Evolutionary conservation across 2,888 invertebrate genomes (phyloP).

Genomic region (Heteromyza rotundicornis): DNA sequence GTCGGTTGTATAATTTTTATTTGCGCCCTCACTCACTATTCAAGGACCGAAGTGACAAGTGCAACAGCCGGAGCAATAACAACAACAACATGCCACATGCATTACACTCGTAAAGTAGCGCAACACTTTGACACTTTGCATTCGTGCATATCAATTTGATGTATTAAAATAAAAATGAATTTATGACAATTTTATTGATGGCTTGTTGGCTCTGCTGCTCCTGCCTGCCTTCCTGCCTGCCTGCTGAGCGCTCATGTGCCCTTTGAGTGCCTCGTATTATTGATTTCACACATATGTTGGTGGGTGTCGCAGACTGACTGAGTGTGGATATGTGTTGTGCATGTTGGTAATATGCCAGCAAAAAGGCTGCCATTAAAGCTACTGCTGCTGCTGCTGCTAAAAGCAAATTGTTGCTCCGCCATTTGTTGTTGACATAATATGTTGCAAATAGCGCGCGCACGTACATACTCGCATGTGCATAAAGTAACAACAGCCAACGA

Average conservation of each 20-base stretch:
- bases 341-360: conserved; percentile 34
- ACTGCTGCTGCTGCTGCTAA: no score
- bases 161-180: conserved; percentile 40
- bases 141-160: conserved; percentile 42
- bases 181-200: conserved; percentile 55
- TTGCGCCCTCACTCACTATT: no score
- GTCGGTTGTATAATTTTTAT: no score
- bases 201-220: conserved; percentile 30
- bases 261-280: conserved; percentile 30
- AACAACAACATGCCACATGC: conserved; percentile 9
- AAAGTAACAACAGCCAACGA: no score
- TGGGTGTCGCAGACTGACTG: conserved; percentile 15
- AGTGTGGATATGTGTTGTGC: conserved; percentile 14
- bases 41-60: not conserved
- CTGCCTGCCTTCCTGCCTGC: not conserved
- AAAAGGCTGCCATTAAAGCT: conserved; percentile 38
- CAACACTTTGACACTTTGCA: conserved; percentile 35
- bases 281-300: conserved; percentile 25
- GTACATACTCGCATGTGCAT: not conserved
- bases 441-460: conserved; percentile 21
- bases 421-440: conserved; percentile 25
- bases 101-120: conserved; percentile 8
- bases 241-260: not conserved
- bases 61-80: conserved; percentile 23
- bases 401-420: conserved; percentile 39